These are phyloP conservation scores for Gavialis gangeticus DNA, from an alignment of 2,113 vertebrate genomes.

Conservation along the genomic window DNA sequence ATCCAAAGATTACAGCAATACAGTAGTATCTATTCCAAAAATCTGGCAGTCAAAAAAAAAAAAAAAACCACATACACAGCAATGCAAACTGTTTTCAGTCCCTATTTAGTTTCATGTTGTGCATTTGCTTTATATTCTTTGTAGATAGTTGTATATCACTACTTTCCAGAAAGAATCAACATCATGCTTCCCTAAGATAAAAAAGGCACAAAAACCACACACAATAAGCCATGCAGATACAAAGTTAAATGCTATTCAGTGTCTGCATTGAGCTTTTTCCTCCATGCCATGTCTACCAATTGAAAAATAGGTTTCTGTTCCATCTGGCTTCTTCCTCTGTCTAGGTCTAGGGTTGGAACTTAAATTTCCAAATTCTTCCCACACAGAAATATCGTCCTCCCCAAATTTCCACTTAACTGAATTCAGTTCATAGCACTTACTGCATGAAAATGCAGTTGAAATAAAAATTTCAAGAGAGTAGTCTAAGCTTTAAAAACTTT, in stretches of 20 bases:
- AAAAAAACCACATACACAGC: too few relatives aligned
- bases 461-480: too few relatives aligned
- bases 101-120: background rate
- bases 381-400: background rate
- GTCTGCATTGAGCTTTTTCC: background rate
- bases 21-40: background rate
- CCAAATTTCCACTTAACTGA: fast-evolving
- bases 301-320: background rate
- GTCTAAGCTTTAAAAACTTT: too few relatives aligned
- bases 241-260: background rate
- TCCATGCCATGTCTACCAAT: too few relatives aligned
- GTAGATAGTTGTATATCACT: background rate
- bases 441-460: background rate
- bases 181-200: background rate
- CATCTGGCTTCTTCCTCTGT: background rate
- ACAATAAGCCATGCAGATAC: background rate
- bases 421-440: background rate
- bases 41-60: background rate
- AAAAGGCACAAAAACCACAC: background rate
- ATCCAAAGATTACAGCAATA: background rate
- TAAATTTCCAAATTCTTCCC: background rate
- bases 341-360: background rate
- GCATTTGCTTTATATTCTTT: background rate
- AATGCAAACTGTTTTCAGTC: too few relatives aligned
- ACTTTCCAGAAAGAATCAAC: background rate